Evolutionary conservation across 2,797 vertebrate species (phyloP), one percentile per base, ranked within the genome.

Genomic region (Phrynocephalus guinanensis): DNA sequence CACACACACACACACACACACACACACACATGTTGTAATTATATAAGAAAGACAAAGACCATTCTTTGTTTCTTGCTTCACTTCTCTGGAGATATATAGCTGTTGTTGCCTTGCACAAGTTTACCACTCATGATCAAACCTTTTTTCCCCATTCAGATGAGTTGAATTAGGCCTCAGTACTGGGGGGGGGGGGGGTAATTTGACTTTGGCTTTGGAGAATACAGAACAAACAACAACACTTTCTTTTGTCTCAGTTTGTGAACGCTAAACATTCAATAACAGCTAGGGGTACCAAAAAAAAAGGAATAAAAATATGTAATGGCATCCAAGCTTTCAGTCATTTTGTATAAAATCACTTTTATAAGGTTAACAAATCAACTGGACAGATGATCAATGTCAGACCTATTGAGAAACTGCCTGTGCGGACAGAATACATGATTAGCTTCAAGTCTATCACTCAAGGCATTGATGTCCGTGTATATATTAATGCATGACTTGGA

Each of bases 311-410:
- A 93, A 92, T 68, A 52, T 6, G 83, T 90, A 94, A 77, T 86
- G 92, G 2, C 16, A 83, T 94, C 66, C 82, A 92, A 92, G 79
- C 60, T 87, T 93, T 92, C 89, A 93, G 81, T 92, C 0, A 86
- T 94, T 95, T 94, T 88, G 26, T 86, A 91, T 94, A 95, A 92
- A 90, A 0, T 78, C 76, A 70, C 56, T 78, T 92, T 96, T 86
- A 71, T 87, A 86, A 93, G 89, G 85, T 92, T 94, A 92, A 78
- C 84, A 95, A 93, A 94, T 95, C 84, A 95, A 94, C 93, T 83
- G 89, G 90, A 94, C 86, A 90, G 90, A 87, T 90, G 88, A 95
- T 95, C 92, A 92, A 84, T 95, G 92, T 84, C 90, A 94, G 87
- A 92, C 87, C 86, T 91, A 89, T 92, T 91, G 93, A 90, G 93